Evolutionary conservation across 2,797 vertebrate species (phyloP).

Genomic region (Naso thynnoides): DNA sequence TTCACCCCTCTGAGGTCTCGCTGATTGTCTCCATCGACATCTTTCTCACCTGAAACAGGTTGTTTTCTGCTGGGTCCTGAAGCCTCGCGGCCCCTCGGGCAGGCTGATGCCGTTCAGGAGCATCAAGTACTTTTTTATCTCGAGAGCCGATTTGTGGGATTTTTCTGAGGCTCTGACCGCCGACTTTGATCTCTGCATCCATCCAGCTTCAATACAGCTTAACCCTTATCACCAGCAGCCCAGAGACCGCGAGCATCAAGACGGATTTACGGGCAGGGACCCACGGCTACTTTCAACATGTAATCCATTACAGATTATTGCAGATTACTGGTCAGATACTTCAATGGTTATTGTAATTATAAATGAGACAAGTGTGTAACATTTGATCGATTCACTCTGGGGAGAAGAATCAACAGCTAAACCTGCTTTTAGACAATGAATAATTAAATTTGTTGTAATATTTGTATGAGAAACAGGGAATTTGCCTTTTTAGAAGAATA

Average conservation of each 20-base stretch:
- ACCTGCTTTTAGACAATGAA: not conserved
- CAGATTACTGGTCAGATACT: slow-evolving; percentile 55
- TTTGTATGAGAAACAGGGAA: not conserved
- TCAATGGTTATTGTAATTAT: slow-evolving; percentile 20
- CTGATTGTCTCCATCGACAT: slow-evolving; percentile 5
- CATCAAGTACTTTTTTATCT: slow-evolving; percentile 65
- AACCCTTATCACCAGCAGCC: slow-evolving; percentile 92
- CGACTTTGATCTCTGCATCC: slow-evolving; percentile 92
- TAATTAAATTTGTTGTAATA: not conserved
- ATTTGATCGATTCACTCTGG: not conserved
- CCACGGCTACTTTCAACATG: slow-evolving; percentile 63
- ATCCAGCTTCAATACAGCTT: slow-evolving; percentile 93
- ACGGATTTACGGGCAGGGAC: slow-evolving; percentile 49
- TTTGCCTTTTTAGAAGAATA: not conserved
- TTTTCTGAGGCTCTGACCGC: slow-evolving; percentile 79
- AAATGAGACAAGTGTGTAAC: not conserved
- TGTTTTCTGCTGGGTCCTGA: slow-evolving; percentile 21
- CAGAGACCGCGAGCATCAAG: slow-evolving; percentile 80
- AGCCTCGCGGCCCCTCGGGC: slow-evolving; percentile 52
- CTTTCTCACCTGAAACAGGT: slow-evolving; percentile 24
- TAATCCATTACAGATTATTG: slow-evolving; percentile 66
- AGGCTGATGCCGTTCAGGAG: not conserved
- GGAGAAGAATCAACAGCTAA: no score
- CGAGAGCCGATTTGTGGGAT: slow-evolving; percentile 81
- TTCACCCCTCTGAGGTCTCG: not conserved